These are phyloP conservation scores for Tympanuchus pallidicinctus DNA, from an alignment of 2,113 vertebrate genomes.

Conservation along the genomic window DNA sequence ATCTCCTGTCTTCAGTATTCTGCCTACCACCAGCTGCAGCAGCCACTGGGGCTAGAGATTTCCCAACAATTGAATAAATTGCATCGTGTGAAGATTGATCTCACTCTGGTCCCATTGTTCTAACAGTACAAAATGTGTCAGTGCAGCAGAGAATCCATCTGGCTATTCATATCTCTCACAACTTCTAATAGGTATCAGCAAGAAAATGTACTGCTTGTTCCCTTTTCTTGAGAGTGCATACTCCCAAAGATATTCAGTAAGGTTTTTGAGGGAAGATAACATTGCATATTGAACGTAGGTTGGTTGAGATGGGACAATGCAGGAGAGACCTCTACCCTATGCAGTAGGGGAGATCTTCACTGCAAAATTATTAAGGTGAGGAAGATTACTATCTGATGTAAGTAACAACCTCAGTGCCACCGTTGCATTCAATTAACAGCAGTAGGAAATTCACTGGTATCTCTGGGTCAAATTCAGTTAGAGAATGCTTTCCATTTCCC, in stretches of 20 bases:
- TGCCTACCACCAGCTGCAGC: constrained; percentile 53
- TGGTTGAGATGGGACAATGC: neutral
- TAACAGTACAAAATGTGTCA: constrained; percentile 34
- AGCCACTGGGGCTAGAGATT: constrained; percentile 37
- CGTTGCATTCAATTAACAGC: neutral
- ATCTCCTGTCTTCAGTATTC: constrained; percentile 9
- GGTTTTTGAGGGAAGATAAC: neutral
- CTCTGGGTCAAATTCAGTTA: neutral
- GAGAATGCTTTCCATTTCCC: neutral
- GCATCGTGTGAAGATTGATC: constrained; percentile 25
- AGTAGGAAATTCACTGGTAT: neutral
- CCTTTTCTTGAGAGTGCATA: neutral
- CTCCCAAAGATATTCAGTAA: neutral
- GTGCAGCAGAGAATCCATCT: constrained; percentile 51
- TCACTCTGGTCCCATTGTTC: constrained; percentile 48
- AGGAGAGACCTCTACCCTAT: neutral
- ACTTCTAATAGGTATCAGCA: constrained; percentile 21
- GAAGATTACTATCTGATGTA: neutral
- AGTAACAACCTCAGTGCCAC: neutral
- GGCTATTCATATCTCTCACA: neutral
- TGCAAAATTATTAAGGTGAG: neutral
- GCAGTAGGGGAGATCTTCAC: neutral
- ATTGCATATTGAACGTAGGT: neutral
- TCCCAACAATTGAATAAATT: constrained; percentile 20
- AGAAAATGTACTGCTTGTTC: neutral